Evolutionary conservation across 1,140 invertebrate species (phyloP), one percentile per base, ranked within the genome.

Genomic region (Lepidurus couesii): DNA sequence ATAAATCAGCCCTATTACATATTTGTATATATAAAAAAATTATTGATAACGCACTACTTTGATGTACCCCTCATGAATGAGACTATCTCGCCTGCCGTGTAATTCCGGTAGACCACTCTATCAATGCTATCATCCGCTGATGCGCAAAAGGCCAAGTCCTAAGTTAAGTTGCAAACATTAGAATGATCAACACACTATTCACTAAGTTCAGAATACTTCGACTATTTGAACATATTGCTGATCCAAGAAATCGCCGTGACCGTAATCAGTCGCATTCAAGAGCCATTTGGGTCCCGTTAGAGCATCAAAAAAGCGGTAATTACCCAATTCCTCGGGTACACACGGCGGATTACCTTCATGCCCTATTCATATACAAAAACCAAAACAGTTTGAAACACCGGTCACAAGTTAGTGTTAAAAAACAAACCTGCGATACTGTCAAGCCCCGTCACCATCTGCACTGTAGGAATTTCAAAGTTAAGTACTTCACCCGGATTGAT

Each of bases 391-490:
- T 3, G 34, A 4, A 34, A n/a, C 24, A 5, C n/a, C 3, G 24
- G 65, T 73, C 24, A 3, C n/a, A n/a, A n/a, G 65, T n/a, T 73
- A 73, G 24, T 73, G 65, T 73, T 73, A 73, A 73, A n/a, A 73
- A 24, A 75, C 10, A 44, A 11, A 79, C 82, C 80, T 45, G 76
- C 24, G 5, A 79, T 34, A 26, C 7, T 42, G 42, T 82, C 81
- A 1, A 82, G 79, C 10, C 82, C 82, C 1, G 81, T 80, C 10
- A 77, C 77, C 1, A 83, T 74, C 11, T 80, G 78, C 5, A 82
- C 47, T 0, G 82, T 81, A 1, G 82, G 82, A 7, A 81, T 79
- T 47, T 74, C 77, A 75, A 82, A 83, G 75, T 82, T 83, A 34
- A 83, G 80, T 11, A 74, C 74, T 65, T 77, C 11, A 11, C 82